A percentile compares a stretch with the other conserved stretches of the same genome.
Evolutionary conservation across 2,797 vertebrate genomes (phyloP).

Genomic region (Lophotriccus pileatus): DNA sequence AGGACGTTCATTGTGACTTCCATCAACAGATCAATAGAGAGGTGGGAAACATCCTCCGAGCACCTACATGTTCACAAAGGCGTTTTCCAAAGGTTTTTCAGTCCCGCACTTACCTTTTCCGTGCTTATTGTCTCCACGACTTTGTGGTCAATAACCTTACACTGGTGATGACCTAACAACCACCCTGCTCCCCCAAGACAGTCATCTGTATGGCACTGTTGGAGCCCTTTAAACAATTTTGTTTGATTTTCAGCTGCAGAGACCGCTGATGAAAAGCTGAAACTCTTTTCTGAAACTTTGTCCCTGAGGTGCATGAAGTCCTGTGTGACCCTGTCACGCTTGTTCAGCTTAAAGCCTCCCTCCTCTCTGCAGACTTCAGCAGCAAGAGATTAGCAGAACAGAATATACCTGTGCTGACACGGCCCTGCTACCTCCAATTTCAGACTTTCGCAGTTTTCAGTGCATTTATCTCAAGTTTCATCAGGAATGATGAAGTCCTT

Average conservation of each 20-base stretch:
- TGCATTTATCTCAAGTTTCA: not conserved
- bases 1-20: not conserved
- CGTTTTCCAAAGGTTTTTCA: not conserved
- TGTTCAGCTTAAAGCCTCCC: not conserved
- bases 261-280: not conserved
- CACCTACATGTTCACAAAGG: not conserved
- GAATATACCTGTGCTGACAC: not conserved
- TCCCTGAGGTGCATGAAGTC: not conserved
- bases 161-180: not conserved
- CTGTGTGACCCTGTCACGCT: not conserved
- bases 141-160: constrained; percentile 25
- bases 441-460: not conserved
- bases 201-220: not conserved
- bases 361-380: not conserved
- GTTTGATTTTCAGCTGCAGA: not conserved
- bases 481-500: not conserved
- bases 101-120: not conserved
- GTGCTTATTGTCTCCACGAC: not conserved
- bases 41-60: not conserved
- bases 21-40: constrained; percentile 32
- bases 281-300: constrained; percentile 14
- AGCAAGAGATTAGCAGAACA: not conserved
- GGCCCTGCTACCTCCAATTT: not conserved
- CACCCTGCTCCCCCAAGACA: not conserved
- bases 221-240: constrained; percentile 17